Percentiles rank a stretch among this genome's conserved stretches.
phyloP scores from a whole-genome alignment of 2,113 vertebrate genomes.

The Nettapus auritus region DNA sequence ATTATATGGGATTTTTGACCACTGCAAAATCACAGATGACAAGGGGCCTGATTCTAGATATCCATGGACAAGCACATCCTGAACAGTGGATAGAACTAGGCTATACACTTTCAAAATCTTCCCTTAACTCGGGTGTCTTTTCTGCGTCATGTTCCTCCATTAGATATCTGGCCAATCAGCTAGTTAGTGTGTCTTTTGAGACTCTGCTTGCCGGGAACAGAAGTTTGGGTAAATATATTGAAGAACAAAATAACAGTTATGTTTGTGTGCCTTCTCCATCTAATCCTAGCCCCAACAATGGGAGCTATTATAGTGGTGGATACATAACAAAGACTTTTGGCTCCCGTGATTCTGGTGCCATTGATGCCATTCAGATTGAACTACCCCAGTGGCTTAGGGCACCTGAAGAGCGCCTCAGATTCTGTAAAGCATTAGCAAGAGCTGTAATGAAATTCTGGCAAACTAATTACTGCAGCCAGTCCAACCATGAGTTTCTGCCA shows the following conservation, averaged over 20 bases:
- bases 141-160: slow-evolving; percentile 15
- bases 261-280: slow-evolving; percentile 67
- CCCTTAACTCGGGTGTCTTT: slow-evolving; percentile 32
- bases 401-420: slow-evolving; percentile 17
- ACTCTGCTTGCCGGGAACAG: slow-evolving; percentile 34
- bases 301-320: slow-evolving; percentile 62
- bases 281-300: slow-evolving; percentile 60
- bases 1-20: slow-evolving; percentile 65
- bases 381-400: slow-evolving; percentile 60
- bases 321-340: slow-evolving; percentile 61
- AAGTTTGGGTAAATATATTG: slow-evolving; percentile 59
- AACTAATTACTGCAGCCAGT: slow-evolving; percentile 41
- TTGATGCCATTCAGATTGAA: slow-evolving; percentile 72
- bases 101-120: slow-evolving; percentile 57
- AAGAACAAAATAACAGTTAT: slow-evolving; percentile 47
- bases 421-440: slow-evolving; percentile 62
- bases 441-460: slow-evolving; percentile 62
- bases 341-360: slow-evolving; percentile 6
- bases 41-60: slow-evolving; percentile 58
- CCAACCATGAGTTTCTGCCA: neutral
- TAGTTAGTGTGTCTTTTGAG: slow-evolving; percentile 30
- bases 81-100: slow-evolving; percentile 70
- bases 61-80: slow-evolving; percentile 63
- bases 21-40: slow-evolving; percentile 45
- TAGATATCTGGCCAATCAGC: slow-evolving; percentile 45